Base-by-base conservation (phyloP, 2,797 vertebrate genomes). In the Typhlichthys eigenmanni region DNA sequence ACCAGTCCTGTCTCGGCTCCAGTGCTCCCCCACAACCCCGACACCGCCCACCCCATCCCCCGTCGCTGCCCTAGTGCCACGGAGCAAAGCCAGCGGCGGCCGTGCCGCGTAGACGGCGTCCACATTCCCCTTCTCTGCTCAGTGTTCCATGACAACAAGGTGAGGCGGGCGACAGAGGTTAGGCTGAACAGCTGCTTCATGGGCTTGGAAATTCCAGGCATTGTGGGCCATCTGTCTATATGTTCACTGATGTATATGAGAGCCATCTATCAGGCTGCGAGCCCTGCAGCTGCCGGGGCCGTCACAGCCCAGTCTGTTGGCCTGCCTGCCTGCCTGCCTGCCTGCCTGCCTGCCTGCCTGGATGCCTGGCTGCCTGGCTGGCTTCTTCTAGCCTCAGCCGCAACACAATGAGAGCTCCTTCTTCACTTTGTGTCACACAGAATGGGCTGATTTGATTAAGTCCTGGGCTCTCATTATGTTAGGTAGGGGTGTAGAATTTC, bases 391-490 rank as follows among this genome's bases (percentile, higher is more conserved):
- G 88, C 83, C 82, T 82, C 85, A 82, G 64, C 86, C 80, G 75
- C 91, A 78, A 92, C 93, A 98, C 96, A 98, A 98, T 96, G 90
- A 93, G 89, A 93, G 92, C 94, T 85, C 92, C 94, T 94, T 95
- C 95, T 95, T 95, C 95, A 96, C 95, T 96, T 95, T 95, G 95
- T 97, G 96, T 95, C 93, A 91, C 94, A 94, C 92, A 95, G 95
- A 98, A 98, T 96, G 94, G 90, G 95, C 95, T 97, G 96, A 98
- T 98, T 98, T 98, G 96, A 99, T 99, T 98, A 99, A 98, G 96
- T 97, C 96, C 95, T 92, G 90, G 92, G 92, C 95, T 95, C 96
- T 97, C 96, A 97, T 98, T 98, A 97, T 98, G 95, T 95, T 95
- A 96, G 95, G 95, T 95, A 95, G 95, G 95, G 95, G 96, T 96